These are phyloP conservation scores for Asteroscopus sphinx DNA, from an alignment of 2,888 invertebrate genomes.

Conservation along the genomic window DNA sequence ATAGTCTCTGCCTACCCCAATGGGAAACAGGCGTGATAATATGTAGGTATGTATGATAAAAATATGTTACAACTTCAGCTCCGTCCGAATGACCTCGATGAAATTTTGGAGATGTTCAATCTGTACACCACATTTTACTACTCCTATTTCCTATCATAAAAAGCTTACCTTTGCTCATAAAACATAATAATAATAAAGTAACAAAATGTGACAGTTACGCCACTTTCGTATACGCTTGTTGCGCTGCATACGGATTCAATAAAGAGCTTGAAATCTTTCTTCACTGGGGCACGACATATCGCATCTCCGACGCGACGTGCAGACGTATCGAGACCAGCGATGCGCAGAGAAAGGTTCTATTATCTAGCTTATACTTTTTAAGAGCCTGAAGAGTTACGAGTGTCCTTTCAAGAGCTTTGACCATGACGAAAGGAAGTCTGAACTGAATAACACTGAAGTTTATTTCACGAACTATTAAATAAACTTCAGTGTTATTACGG, in stretches of 20 bases:
- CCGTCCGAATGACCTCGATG: background rate
- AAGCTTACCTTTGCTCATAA: background rate
- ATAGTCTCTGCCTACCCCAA: no score
- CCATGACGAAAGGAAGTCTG: slow-evolving; percentile 34
- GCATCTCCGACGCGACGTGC: slow-evolving; percentile 73
- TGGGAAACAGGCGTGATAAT: no score
- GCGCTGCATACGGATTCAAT: slow-evolving; percentile 70
- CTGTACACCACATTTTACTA: no score
- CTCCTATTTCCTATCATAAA: background rate
- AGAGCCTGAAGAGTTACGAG: slow-evolving; percentile 81
- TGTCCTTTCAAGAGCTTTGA: slow-evolving; percentile 65
- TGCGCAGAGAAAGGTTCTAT: slow-evolving; percentile 76
- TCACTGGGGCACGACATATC: slow-evolving; percentile 72
- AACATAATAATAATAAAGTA: background rate
- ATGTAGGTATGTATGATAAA: no score
- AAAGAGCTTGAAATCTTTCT: slow-evolving; percentile 69
- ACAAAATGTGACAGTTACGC: background rate
- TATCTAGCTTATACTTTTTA: slow-evolving; percentile 76
- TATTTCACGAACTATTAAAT: no score
- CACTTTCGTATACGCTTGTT: background rate
- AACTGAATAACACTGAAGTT: no score
- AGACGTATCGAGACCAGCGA: slow-evolving; percentile 77
- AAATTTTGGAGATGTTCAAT: background rate
- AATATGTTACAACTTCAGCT: no score
- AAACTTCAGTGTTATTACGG: slow-evolving; percentile 18